phyloP scores from a whole-genome alignment of 2,888 invertebrate species.

The Leptura quadrifasciata region DNA sequence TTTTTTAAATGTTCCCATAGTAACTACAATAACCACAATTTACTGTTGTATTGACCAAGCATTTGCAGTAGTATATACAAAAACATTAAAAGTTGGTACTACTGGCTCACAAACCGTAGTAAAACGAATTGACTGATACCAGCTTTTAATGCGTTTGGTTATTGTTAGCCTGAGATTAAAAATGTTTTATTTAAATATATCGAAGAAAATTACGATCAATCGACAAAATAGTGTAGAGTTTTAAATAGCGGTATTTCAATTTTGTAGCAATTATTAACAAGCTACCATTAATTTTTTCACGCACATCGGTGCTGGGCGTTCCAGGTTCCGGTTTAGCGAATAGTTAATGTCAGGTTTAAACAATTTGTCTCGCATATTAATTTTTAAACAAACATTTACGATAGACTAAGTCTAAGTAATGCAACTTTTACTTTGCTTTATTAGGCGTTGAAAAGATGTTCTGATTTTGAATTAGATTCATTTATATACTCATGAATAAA shows the following conservation, averaged over 20 bases:
- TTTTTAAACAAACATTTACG: slow-evolving; percentile 39
- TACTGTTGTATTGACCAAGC: no score
- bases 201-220: no score
- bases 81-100: no score
- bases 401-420: slow-evolving; percentile 19
- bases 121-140: no score
- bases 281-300: slow-evolving; percentile 38
- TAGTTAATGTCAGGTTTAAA: slow-evolving; percentile 38
- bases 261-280: background rate
- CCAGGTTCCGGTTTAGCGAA: slow-evolving; percentile 38
- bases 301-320: slow-evolving; percentile 20
- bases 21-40: no score
- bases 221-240: no score
- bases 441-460: slow-evolving; percentile 26
- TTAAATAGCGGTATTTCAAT: slow-evolving; percentile 4
- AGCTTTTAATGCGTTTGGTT: no score
- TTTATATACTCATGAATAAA: slow-evolving; percentile 19
- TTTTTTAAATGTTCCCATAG: no score
- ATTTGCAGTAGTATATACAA: no score
- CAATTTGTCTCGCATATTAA: slow-evolving; percentile 48
- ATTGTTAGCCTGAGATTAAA: no score
- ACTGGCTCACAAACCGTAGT: no score
- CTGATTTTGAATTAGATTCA: slow-evolving; percentile 25
- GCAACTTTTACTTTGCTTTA: slow-evolving; percentile 43
- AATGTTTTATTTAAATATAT: no score